These are phyloP conservation scores for Cheilosia impressa DNA, from an alignment of 2,888 invertebrate species.

Conservation along the genomic window DNA sequence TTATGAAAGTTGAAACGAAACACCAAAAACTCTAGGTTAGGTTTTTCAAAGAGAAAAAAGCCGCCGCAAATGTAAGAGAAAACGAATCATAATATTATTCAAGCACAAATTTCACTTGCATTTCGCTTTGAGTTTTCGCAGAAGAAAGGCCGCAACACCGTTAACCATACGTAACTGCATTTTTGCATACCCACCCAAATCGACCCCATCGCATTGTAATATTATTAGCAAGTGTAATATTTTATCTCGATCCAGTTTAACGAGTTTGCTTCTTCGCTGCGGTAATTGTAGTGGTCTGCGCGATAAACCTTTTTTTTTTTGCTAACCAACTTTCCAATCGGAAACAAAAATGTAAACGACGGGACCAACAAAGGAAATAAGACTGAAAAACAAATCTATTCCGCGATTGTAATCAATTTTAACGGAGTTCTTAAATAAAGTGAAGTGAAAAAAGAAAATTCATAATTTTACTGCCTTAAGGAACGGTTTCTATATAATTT, in stretches of 20 bases:
- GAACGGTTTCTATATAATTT: not conserved
- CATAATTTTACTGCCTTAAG: not conserved
- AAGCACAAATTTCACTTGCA: no score
- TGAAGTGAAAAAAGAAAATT: not conserved
- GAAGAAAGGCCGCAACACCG: no score
- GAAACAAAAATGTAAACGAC: constrained; percentile 55
- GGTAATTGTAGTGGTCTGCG: not conserved
- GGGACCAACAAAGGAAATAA: constrained; percentile 31
- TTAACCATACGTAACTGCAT: not conserved
- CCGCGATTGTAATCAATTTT: not conserved
- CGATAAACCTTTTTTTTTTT: not conserved
- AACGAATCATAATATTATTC: no score
- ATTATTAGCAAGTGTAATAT: not conserved
- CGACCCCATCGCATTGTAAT: not conserved
- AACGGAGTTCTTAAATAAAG: not conserved
- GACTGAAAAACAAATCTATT: not conserved
- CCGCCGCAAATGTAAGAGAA: no score
- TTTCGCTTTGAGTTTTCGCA: no score
- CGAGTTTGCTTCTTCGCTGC: constrained; percentile 13
- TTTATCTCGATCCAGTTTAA: constrained; percentile 20
- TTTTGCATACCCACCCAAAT: not conserved
- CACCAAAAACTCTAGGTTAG: no score
- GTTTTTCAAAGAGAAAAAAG: no score
- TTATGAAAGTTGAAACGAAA: no score
- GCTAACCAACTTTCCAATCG: not conserved